These are phyloP conservation scores for Agrochola macilenta DNA, from an alignment of 2,888 invertebrate genomes.

Conservation along the genomic window DNA sequence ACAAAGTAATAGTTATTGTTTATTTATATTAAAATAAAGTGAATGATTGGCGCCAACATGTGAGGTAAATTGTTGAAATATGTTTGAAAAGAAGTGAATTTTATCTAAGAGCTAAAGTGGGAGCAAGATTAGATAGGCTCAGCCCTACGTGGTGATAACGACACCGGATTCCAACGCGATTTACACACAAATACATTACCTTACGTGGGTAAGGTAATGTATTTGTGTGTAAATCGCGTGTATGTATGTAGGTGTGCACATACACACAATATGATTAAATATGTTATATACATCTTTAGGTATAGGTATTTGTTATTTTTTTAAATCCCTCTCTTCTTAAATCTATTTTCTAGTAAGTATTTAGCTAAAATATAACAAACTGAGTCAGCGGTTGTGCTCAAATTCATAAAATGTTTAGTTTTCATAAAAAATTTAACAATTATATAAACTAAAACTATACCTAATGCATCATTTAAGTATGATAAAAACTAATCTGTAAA, in stretches of 20 bases:
- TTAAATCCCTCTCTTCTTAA: neutral
- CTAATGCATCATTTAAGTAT: constrained; percentile 25
- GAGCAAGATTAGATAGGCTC: constrained; percentile 86
- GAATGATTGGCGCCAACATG: constrained; percentile 50
- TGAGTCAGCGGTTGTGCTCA: neutral
- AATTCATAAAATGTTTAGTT: neutral
- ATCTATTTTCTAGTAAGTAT: neutral
- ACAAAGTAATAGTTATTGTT: constrained; percentile 8
- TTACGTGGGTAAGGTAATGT: too few species aligned
- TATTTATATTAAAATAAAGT: constrained; percentile 20
- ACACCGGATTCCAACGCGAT: constrained; percentile 79
- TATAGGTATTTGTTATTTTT: constrained; percentile 34
- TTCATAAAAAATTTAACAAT: constrained; percentile 23
- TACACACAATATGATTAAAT: constrained; percentile 22
- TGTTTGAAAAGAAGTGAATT: constrained; percentile 76
- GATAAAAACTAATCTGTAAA: constrained; percentile 41
- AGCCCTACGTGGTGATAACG: constrained; percentile 85
- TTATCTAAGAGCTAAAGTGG: constrained; percentile 81
- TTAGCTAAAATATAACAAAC: neutral
- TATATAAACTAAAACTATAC: constrained; percentile 9
- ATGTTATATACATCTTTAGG: constrained; percentile 33
- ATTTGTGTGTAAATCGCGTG: too few species aligned
- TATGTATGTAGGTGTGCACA: too few species aligned
- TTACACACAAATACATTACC: constrained; percentile 74
- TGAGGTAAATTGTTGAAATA: constrained; percentile 69